These are phyloP conservation scores for Nettapus auritus DNA, from an alignment of 2,113 vertebrate species.

Conservation along the genomic window DNA sequence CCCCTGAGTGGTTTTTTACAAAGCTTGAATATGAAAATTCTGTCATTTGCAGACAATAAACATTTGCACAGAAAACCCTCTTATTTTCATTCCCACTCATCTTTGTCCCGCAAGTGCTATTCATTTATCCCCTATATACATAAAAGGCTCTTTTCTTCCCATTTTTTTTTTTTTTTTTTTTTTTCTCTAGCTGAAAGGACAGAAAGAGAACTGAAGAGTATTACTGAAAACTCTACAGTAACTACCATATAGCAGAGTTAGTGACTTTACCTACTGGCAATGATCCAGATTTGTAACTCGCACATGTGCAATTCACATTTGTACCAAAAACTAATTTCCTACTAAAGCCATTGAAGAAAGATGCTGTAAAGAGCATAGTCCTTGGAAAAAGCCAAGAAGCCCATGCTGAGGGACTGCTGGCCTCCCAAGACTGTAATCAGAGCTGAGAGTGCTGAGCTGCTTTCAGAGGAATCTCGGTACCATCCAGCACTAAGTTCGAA, in stretches of 20 bases:
- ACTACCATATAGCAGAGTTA: conserved; percentile 52
- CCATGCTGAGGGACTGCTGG: neutral
- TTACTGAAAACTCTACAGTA: conserved; percentile 39
- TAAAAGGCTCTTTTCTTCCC: conserved; percentile 41
- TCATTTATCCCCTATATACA: conserved; percentile 19
- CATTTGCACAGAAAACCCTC: conserved; percentile 5
- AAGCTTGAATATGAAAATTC: conserved; percentile 30
- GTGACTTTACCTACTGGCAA: conserved; percentile 35
- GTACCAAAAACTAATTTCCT: conserved; percentile 56
- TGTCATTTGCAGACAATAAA: conserved; percentile 20
- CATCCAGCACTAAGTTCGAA: neutral
- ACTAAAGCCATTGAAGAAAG: conserved; percentile 51
- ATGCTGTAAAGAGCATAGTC: neutral
- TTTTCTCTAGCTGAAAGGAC: conserved; percentile 35
- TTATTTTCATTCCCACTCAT: conserved; percentile 24
- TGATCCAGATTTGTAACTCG: conserved; percentile 18
- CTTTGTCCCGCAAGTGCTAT: conserved; percentile 4
- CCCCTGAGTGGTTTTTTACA: neutral
- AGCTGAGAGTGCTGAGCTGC: neutral
- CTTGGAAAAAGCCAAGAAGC: conserved; percentile 3
- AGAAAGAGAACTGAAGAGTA: conserved; percentile 40
- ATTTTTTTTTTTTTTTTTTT: neutral
- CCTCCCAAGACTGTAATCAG: conserved; percentile 17
- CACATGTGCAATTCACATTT: conserved; percentile 65
- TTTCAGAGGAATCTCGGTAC: conserved; percentile 29